These are phyloP conservation scores for Nesogale talazaci DNA, from an alignment of 2,113 vertebrate genomes.

Conservation along the genomic window DNA sequence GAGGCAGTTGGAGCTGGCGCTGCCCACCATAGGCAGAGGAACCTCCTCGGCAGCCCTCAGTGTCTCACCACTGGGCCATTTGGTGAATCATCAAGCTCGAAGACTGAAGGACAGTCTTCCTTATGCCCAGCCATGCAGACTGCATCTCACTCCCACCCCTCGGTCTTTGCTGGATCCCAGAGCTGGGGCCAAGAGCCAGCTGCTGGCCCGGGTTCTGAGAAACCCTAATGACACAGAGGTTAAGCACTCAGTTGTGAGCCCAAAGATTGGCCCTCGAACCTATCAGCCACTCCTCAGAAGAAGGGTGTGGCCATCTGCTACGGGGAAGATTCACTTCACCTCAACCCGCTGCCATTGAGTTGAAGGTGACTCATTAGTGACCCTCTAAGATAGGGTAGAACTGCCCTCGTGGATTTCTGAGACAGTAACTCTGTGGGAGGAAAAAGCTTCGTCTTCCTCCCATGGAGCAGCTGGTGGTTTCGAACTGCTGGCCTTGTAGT, in stretches of 20 bases:
- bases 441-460: too few species aligned
- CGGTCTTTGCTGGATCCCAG: not conserved
- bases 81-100: constrained; percentile 20
- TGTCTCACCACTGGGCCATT: constrained; percentile 54
- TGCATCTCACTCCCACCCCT: not conserved
- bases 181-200: not conserved
- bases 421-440: too few species aligned
- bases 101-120: not conserved
- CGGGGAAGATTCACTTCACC: not conserved
- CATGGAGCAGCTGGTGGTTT: too few species aligned
- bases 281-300: not conserved
- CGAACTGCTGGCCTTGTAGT: too few species aligned
- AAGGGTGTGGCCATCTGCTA: not conserved
- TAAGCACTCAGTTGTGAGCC: not conserved
- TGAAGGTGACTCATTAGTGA: not conserved
- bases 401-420: too few species aligned
- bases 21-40: constrained; percentile 62
- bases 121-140: not conserved
- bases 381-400: too few species aligned
- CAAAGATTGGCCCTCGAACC: not conserved
- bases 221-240: not conserved
- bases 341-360: not conserved
- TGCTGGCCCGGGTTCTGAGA: not conserved
- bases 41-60: constrained; percentile 58
- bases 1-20: constrained; percentile 59